A percentile compares a stretch with the other conserved stretches of the same genome.
Evolutionary conservation across 1,140 invertebrate genomes (phyloP).

Genomic region (Apolygus lucorum): DNA sequence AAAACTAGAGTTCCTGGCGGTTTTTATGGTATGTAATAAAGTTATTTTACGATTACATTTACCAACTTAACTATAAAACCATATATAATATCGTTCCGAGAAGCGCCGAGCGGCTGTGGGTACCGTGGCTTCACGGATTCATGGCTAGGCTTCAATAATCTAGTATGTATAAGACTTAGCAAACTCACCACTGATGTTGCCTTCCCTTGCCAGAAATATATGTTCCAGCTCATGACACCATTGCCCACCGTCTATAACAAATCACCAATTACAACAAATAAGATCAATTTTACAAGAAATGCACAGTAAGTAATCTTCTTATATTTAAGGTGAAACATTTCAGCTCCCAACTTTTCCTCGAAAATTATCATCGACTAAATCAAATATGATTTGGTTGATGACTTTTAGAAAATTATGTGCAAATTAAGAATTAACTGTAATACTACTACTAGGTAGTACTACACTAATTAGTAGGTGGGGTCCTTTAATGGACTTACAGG

Average conservation of each 20-base stretch:
- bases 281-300: background rate
- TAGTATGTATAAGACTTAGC: background rate
- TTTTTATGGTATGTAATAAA: too few relatives aligned
- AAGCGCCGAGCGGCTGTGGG: background rate
- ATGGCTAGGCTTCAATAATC: background rate
- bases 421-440: too few relatives aligned
- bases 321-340: background rate
- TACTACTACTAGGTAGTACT: too few relatives aligned
- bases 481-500: too few relatives aligned
- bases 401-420: background rate
- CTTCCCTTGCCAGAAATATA: slow-evolving; percentile 84
- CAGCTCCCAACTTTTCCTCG: background rate
- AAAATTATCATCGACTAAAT: background rate
- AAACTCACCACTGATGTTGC: slow-evolving; percentile 65
- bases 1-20: too few relatives aligned
- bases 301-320: background rate
- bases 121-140: background rate
- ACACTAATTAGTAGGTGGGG: too few relatives aligned
- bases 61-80: background rate
- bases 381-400: background rate
- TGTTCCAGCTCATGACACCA: slow-evolving; percentile 61
- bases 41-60: background rate
- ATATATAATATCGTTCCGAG: background rate
- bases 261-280: slow-evolving; percentile 34
- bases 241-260: slow-evolving; percentile 50